Base-by-base conservation (phyloP, 92 coral and sea anemone species). In the Epizoanthus illoricatus region DNA sequence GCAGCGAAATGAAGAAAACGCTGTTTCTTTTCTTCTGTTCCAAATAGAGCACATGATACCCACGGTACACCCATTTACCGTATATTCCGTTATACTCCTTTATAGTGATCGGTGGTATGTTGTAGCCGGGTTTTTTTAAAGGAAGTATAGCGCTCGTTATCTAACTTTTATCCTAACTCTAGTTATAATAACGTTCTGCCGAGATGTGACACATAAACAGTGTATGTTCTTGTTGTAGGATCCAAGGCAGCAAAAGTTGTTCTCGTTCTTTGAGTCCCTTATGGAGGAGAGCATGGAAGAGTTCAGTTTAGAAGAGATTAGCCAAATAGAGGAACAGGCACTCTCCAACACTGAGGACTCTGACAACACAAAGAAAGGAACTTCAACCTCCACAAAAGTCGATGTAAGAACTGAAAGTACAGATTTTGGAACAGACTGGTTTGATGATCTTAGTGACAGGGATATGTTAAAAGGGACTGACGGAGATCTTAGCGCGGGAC, bases 161-260 rank as follows among this genome's bases (percentile, higher is more conserved):
- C 33, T 28, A 28, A 28, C 33, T 28, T 28, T 49, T 49, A 45
- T 45, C 52, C 15, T 49, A 49, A 9, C 56, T 13, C 15, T 0
- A 49, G 11, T 10, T 8, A 49, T 0, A 49, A 49, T 49, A 8
- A 49, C 6, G 10, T 40, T 63, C 58, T 11, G 17, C 15, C 28
- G 40, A 23, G 7, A 64, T 12, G 41, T 63, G 11, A 13, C 18
- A 21, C 4, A 10, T 71, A 24, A 71, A 2, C 39, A 5, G 3
- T 66, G 8, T 66, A 6, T 20, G 7, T 69, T 86, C 18, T 65
- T 41, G 65, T 39, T 78, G 3, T 57, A 97, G 99, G 99, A 97
- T 59, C 99, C 99, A 17, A 94, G 84, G 23, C 99, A 97, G 78
- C 92, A 91, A 85, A 90, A 97, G 21, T 69, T 97, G 78, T 91